Conservation (phyloP, 2,888 invertebrate genomes). For the Laothoe populi region DNA sequence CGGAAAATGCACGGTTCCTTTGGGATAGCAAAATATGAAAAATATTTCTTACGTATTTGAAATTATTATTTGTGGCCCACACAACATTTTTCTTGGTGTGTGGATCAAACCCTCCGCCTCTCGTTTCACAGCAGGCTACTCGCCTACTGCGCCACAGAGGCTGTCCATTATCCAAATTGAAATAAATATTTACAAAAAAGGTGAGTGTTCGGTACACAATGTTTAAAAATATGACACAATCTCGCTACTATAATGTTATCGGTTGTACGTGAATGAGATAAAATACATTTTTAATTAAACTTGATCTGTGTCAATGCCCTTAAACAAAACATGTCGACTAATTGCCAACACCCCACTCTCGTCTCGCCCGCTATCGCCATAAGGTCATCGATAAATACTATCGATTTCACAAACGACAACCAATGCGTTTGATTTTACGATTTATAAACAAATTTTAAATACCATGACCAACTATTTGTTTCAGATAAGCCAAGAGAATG, state of each 20-base stretch:
- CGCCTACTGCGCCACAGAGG: too few relatives aligned
- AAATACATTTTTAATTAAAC: slow-evolving; percentile 12
- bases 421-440: neutral
- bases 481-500: slow-evolving; percentile 4
- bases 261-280: neutral
- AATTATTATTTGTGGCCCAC: too few relatives aligned
- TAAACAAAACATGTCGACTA: slow-evolving; percentile 3
- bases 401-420: neutral
- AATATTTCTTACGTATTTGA: too few relatives aligned
- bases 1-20: too few relatives aligned
- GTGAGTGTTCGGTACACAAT: too few relatives aligned
- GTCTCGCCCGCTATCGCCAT: neutral
- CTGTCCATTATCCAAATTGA: too few relatives aligned
- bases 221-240: too few relatives aligned
- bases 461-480: neutral
- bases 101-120: too few relatives aligned
- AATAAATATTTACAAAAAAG: too few relatives aligned
- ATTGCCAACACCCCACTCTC: neutral
- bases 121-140: too few relatives aligned
- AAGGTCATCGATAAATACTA: neutral
- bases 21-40: too few relatives aligned
- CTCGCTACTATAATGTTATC: neutral
- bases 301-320: slow-evolving; percentile 20
- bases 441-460: neutral
- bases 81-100: too few relatives aligned